Evolutionary conservation across 2,797 vertebrate species (phyloP).

Genomic region (Neosilurus mollespiculum): DNA sequence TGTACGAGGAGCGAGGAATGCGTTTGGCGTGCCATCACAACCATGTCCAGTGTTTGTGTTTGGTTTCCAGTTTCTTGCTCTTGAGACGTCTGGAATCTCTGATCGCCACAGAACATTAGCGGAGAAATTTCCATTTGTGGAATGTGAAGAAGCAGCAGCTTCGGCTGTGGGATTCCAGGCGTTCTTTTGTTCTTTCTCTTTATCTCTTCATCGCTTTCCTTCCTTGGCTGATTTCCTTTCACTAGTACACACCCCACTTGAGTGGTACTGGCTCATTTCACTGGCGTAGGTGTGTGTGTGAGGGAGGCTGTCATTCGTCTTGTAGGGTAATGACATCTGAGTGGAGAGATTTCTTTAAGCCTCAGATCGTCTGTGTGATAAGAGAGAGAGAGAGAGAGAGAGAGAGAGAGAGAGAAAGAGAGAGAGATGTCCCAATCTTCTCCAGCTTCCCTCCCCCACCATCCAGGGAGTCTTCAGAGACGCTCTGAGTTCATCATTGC

Average conservation of each 20-base stretch:
- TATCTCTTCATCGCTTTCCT: slow-evolving; percentile 7
- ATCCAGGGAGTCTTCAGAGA: not conserved
- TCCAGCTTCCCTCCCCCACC: not conserved
- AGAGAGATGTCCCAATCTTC: slow-evolving; percentile 2
- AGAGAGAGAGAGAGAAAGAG: not conserved
- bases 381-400: not conserved
- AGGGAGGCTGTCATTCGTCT: slow-evolving; percentile 3
- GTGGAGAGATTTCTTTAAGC: not conserved
- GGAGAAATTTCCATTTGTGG: slow-evolving; percentile 39
- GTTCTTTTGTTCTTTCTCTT: not conserved
- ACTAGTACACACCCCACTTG: slow-evolving; percentile 7
- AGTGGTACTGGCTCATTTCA: slow-evolving; percentile 10
- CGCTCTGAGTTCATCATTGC: not conserved
- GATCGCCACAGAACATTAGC: slow-evolving; percentile 22
- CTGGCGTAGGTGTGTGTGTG: not conserved
- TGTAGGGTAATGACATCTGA: slow-evolving; percentile 31
- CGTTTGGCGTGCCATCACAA: slow-evolving; percentile 30
- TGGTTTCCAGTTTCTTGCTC: slow-evolving; percentile 33
- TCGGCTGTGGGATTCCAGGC: not conserved
- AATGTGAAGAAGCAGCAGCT: slow-evolving; percentile 43
- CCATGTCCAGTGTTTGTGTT: slow-evolving; percentile 44
- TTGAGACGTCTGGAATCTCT: slow-evolving; percentile 37
- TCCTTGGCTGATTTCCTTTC: slow-evolving; percentile 13
- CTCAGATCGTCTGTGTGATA: slow-evolving; percentile 30
- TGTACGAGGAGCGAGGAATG: slow-evolving; percentile 33